Percentiles rank a stretch among this genome's conserved stretches.
These are phyloP conservation scores for Tipula unca DNA, from an alignment of 2,888 invertebrate genomes.

Conservation along the genomic window DNA sequence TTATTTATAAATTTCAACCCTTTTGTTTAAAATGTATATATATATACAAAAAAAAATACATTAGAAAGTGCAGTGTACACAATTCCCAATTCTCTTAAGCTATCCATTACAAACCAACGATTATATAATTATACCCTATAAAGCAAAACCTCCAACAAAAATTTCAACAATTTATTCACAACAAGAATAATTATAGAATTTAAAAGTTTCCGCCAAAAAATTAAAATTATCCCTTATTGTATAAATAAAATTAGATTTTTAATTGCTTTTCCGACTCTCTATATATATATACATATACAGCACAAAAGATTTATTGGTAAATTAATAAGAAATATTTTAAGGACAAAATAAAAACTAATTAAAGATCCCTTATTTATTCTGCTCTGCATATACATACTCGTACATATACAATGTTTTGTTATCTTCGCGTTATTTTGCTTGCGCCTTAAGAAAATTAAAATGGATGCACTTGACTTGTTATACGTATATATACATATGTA, in stretches of 20 bases:
- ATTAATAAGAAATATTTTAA: constrained; percentile 14
- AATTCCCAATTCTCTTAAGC: constrained; percentile 2
- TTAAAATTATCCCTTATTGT: not conserved
- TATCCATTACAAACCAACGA: not conserved
- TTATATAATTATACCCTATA: not conserved
- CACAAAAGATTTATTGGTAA: not conserved
- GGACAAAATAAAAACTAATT: constrained; percentile 3
- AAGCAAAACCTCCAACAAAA: not conserved
- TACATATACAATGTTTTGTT: too few species aligned
- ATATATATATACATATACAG: too few species aligned
- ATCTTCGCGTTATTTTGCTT: not conserved
- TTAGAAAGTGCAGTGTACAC: not conserved
- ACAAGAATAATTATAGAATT: not conserved
- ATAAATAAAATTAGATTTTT: not conserved
- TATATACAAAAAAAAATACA: not conserved
- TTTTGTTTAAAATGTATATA: not conserved
- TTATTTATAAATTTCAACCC: not conserved
- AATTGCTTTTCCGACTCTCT: not conserved
- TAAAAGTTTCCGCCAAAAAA: not conserved
- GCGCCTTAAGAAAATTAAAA: not conserved
- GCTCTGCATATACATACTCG: too few species aligned
- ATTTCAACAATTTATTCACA: not conserved
- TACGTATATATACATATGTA: not conserved
- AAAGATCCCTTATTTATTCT: not conserved
- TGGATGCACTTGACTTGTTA: not conserved